Evolutionary conservation across 2,888 invertebrate genomes (phyloP).

Genomic region (Herminia tarsipennalis): DNA sequence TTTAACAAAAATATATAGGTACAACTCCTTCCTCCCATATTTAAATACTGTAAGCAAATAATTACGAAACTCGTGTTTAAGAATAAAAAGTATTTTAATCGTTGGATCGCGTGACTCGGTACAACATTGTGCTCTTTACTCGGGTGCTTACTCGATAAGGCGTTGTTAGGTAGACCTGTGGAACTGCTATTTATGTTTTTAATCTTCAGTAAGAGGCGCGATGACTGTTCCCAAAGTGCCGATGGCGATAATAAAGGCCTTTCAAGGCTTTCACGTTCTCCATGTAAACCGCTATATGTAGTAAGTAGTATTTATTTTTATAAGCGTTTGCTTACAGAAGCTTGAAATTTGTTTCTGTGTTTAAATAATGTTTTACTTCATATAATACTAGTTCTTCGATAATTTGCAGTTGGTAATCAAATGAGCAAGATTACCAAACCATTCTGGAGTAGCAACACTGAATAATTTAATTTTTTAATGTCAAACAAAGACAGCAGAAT

Average conservation of each 20-base stretch:
- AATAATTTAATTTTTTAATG: no score
- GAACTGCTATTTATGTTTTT: conserved; percentile 69
- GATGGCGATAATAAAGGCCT: conserved; percentile 47
- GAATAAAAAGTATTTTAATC: conserved; percentile 70
- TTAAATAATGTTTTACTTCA: no score
- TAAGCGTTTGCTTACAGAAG: neutral
- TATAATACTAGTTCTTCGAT: no score
- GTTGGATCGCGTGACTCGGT: conserved; percentile 69
- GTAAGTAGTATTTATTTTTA: conserved; percentile 7
- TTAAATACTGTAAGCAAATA: conserved; percentile 53
- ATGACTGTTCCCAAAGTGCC: conserved; percentile 54
- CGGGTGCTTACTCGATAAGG: conserved; percentile 62
- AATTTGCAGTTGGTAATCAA: no score
- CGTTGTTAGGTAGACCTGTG: conserved; percentile 40
- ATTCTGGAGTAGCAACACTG: no score
- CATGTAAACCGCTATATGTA: conserved; percentile 11
- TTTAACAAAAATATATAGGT: conserved; percentile 19
- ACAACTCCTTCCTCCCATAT: conserved; percentile 23
- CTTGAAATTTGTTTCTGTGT: neutral
- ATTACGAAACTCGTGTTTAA: conserved; percentile 69
- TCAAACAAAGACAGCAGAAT: no score
- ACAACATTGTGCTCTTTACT: conserved; percentile 64
- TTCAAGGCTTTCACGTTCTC: conserved; percentile 32
- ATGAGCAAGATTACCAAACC: no score
- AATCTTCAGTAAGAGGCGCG: conserved; percentile 68